phyloP scores from a whole-genome alignment of 2,888 invertebrate species.

The Syrphus vitripennis region DNA sequence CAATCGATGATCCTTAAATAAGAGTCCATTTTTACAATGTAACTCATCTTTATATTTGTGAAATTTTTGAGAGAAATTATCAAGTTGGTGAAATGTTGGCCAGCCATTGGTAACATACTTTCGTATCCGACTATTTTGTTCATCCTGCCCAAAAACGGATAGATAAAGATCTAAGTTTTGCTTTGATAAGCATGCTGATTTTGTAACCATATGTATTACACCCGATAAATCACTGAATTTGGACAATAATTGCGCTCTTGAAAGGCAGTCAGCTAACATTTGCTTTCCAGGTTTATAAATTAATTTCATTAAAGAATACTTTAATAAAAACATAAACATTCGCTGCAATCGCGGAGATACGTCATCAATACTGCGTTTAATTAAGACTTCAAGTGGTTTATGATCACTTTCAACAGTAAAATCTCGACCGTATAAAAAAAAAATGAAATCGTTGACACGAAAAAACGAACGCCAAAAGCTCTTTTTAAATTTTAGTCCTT shows the following conservation, averaged over 20 bases:
- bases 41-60: constrained; percentile 3
- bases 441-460: neutral
- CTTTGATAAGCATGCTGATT: constrained; percentile 8
- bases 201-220: neutral
- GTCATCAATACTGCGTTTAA: constrained; percentile 75
- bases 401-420: constrained; percentile 19
- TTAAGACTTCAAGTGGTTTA: no score
- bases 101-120: neutral
- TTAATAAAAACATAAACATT: no score
- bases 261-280: no score
- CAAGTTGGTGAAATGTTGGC: constrained; percentile 10
- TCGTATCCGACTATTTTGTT: neutral
- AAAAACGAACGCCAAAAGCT: constrained; percentile 76
- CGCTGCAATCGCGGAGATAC: no score
- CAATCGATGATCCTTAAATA: no score
- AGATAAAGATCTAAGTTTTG: constrained; percentile 18
- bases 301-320: no score
- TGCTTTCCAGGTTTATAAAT: no score
- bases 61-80: neutral
- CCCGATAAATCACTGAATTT: neutral
- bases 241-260: no score
- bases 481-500: constrained; percentile 78
- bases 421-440: no score
- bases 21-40: constrained; percentile 1
- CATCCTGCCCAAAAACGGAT: neutral